Evolutionary conservation across 2,113 vertebrate species (phyloP).

Genomic region (Mus musculus): DNA sequence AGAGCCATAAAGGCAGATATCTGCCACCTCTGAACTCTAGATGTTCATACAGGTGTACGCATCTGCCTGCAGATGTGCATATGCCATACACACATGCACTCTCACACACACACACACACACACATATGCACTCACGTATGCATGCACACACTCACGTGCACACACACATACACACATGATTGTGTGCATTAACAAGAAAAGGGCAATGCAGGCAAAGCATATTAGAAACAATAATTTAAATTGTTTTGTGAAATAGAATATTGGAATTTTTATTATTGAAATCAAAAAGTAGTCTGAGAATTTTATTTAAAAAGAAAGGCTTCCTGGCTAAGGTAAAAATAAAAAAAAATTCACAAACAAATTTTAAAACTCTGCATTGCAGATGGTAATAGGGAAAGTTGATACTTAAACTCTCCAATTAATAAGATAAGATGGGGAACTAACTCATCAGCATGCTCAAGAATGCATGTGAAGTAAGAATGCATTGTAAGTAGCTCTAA

Average conservation of each 20-base stretch:
- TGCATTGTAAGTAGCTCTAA: not conserved
- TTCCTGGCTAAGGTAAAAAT: slow-evolving; percentile 16
- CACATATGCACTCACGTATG: not conserved
- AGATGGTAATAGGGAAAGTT: not conserved
- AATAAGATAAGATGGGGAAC: not conserved
- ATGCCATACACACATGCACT: not conserved
- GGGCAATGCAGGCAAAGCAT: not conserved
- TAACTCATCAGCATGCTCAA: not conserved
- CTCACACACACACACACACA: no score
- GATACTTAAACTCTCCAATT: not conserved
- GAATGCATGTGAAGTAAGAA: not conserved
- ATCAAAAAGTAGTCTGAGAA: not conserved
- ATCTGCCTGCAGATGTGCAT: not conserved
- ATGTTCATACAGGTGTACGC: not conserved
- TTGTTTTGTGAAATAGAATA: not conserved
- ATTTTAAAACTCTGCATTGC: not conserved
- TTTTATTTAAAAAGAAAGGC: slow-evolving; percentile 17
- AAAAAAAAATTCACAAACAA: not conserved
- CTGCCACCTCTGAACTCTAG: not conserved
- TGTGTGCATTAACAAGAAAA: not conserved
- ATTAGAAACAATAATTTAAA: not conserved
- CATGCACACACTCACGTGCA: not conserved
- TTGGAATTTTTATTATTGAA: not conserved
- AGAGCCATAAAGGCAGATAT: not conserved
- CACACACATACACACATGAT: not conserved